Evolutionary conservation across 2,797 vertebrate genomes (phyloP).

Genomic region (Poliocrania exsul): DNA sequence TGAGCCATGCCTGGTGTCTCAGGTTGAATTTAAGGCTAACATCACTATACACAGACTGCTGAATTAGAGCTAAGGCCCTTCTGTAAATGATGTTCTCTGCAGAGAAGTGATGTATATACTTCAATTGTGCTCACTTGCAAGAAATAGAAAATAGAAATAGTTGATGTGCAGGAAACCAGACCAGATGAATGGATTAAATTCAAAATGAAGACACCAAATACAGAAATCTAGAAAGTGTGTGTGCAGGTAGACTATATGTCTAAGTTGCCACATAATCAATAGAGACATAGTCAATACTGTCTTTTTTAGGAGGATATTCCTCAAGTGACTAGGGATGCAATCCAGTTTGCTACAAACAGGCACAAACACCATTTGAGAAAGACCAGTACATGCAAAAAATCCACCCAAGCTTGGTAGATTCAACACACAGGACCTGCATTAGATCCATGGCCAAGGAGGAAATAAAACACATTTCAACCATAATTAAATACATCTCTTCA

Average conservation of each 20-base stretch:
- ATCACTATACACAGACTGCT: background rate
- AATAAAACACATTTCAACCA: background rate
- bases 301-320: background rate
- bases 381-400: background rate
- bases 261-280: slow-evolving; percentile 35
- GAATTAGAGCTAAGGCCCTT: background rate
- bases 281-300: background rate
- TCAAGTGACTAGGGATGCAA: background rate
- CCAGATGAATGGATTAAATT: background rate
- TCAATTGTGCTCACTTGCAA: background rate
- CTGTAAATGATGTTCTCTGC: background rate
- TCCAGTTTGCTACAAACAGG: background rate
- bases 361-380: background rate
- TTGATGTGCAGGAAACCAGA: background rate
- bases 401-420: background rate
- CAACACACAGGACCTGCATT: background rate
- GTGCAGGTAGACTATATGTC: background rate
- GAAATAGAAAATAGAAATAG: background rate
- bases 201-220: slow-evolving; percentile 31
- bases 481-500: background rate
- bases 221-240: background rate
- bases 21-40: background rate
- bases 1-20: background rate
- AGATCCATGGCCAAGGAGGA: background rate
- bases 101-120: background rate